phyloP scores from a whole-genome alignment of 64 coral and sea anemone species.

The Stichodactyla mertensii region DNA sequence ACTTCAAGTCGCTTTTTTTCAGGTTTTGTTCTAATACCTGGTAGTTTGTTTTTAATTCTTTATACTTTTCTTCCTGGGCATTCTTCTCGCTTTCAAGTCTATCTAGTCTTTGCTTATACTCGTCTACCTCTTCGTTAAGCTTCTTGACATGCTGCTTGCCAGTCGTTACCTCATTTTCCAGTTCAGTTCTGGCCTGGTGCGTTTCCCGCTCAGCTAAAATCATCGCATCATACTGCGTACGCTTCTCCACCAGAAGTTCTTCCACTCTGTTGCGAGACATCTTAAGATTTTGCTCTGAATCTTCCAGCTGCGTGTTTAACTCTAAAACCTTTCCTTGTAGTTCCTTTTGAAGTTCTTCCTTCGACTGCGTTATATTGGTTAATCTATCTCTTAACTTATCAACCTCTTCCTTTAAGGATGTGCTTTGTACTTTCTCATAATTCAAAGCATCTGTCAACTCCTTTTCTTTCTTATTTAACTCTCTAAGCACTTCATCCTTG shows the following conservation, averaged over 20 bases:
- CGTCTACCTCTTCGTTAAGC: conserved; percentile 27
- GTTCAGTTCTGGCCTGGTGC: conserved; percentile 37
- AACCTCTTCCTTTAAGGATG: neutral
- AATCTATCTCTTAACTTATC: conserved; percentile 6
- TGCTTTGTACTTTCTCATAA: neutral
- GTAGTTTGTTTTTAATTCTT: neutral
- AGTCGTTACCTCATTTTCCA: conserved; percentile 32
- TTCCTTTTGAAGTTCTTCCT: neutral
- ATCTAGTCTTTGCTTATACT: conserved; percentile 10
- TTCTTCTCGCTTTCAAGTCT: conserved; percentile 30
- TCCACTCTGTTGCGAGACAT: conserved; percentile 27
- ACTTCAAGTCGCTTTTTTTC: neutral
- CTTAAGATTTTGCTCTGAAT: conserved; percentile 34
- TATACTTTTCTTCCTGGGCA: neutral
- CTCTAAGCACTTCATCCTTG: neutral
- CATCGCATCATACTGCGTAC: conserved; percentile 42
- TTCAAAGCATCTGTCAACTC: neutral
- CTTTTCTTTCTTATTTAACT: neutral
- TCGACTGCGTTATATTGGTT: neutral
- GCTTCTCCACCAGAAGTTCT: conserved; percentile 42
- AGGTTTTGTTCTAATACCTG: conserved; percentile 13
- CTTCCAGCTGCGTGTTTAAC: conserved; percentile 2
- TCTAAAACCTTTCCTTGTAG: conserved; percentile 6
- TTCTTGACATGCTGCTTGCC: conserved; percentile 8
- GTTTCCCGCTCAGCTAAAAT: conserved; percentile 34